phyloP scores from a whole-genome alignment of 2,113 vertebrate genomes.

The Plecturocebus donacophilus region DNA sequence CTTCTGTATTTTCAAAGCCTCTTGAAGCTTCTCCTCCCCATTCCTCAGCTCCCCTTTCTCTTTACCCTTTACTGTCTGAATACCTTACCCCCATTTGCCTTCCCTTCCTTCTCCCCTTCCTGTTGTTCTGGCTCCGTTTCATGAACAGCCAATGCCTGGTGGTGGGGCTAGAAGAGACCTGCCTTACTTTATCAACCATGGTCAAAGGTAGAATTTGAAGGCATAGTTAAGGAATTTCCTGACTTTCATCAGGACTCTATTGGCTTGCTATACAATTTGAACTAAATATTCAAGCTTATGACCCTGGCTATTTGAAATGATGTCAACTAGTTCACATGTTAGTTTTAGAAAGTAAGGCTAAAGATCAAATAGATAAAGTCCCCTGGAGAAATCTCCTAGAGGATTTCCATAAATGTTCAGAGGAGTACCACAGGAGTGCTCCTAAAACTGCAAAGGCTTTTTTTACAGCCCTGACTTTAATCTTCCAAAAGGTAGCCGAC shows the following conservation, averaged over 20 bases:
- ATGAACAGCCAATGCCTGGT: not conserved
- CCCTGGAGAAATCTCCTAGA: not conserved
- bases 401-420: not conserved
- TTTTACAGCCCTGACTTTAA: not conserved
- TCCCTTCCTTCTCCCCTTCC: not conserved
- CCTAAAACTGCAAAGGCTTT: not conserved
- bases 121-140: not conserved
- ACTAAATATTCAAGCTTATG: not conserved
- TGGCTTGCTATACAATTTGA: not conserved
- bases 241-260: not conserved
- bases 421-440: not conserved
- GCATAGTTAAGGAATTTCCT: too few species aligned
- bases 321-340: not conserved
- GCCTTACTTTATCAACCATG: not conserved
- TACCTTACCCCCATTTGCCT: not conserved
- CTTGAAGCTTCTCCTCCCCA: not conserved
- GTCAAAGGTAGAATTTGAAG: not conserved
- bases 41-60: not conserved
- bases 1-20: not conserved
- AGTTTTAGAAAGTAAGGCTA: not conserved
- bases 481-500: not conserved
- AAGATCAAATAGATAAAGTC: not conserved
- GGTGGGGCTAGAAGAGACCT: not conserved
- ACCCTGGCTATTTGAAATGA: not conserved
- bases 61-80: not conserved